phyloP scores from a whole-genome alignment of 2,888 invertebrate genomes.

The Elmis aenea region DNA sequence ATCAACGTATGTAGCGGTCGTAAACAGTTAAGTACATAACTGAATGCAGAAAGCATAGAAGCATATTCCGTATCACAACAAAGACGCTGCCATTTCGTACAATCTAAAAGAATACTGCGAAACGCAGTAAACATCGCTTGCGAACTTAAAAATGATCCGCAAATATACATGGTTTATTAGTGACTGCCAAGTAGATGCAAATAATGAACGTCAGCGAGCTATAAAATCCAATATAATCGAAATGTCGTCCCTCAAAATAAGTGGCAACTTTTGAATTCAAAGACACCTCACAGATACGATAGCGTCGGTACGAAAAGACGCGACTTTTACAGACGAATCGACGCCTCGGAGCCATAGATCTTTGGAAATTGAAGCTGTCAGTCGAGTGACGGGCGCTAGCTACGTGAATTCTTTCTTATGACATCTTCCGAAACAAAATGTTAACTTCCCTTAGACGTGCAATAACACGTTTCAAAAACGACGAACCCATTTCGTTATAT shows the following conservation, averaged over 20 bases:
- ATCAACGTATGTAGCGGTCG: slow-evolving; percentile 4
- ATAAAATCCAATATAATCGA: slow-evolving; percentile 11
- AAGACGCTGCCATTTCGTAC: too few relatives aligned
- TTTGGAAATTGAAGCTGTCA: slow-evolving; percentile 27
- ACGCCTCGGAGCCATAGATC: slow-evolving; percentile 22
- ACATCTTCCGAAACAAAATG: slow-evolving; percentile 20
- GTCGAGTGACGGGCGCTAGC: slow-evolving; percentile 16
- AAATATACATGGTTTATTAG: too few relatives aligned
- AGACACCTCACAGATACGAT: slow-evolving; percentile 8
- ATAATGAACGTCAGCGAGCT: too few relatives aligned
- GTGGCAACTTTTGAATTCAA: slow-evolving; percentile 9
- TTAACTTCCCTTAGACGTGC: slow-evolving; percentile 16
- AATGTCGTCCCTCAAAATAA: slow-evolving; percentile 12
- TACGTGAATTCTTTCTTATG: slow-evolving; percentile 19
- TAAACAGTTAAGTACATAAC: slow-evolving; percentile 4
- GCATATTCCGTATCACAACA: too few relatives aligned
- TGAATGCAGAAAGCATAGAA: slow-evolving; percentile 6
- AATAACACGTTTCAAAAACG: slow-evolving; percentile 7
- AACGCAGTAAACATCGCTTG: too few relatives aligned
- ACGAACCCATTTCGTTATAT: slow-evolving; percentile 6
- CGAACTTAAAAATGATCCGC: too few relatives aligned
- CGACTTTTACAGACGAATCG: slow-evolving; percentile 15
- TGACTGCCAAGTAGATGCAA: too few relatives aligned
- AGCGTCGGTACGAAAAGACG: slow-evolving; percentile 9
- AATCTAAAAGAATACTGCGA: too few relatives aligned